Evolutionary conservation across 1,140 invertebrate genomes (phyloP), one percentile per base, ranked within the genome.

Genomic region (Brachionus rubens): DNA sequence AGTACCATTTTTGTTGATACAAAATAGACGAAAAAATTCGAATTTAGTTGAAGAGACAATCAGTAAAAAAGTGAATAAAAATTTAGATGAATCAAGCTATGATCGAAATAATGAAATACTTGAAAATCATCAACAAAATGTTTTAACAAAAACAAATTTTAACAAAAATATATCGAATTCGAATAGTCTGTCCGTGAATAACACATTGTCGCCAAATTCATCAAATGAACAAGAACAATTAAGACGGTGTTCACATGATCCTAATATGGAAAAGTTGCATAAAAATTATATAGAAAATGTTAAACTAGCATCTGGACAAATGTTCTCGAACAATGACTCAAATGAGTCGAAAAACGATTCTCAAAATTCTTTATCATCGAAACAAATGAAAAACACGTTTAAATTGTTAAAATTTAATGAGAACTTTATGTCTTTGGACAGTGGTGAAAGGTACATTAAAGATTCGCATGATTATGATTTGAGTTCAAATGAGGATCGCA

Each of bases 241-340:
- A 5, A 41, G 59, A 65, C 33, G 59, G 12, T 65, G 59, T 26
- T 65, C 59, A 10, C 59, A 65, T 12, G 59, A 65, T 24, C 59
- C 59, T 10, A 65, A 65, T 26, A 65, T 65, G 7, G 59, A 65
- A 65, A 65, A 65, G 24, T 36, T 65, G 12, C 59, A 65, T 41
- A 65, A 65, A 26, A 65, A 19, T 43, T 65, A 65, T 36, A 65
- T 65, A 6, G 40, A 65, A 43, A 65, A 65, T 28, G 59, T 65
- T 14, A 65, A 65, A 41, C 21, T 65, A 14, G 40, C 40, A 21
- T 30, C 36, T 24, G 59, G 16, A 4, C 19, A 65, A 14, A 28
- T 43, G 12, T 65, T 65, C 14, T 41, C 59, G 14, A 43, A 36
- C 7, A 65, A 41, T 21, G 3, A 24, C 19, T 43, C 19, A 24